phyloP scores from a whole-genome alignment of 1,140 invertebrate species.

The Acyrthosiphon pisum region DNA sequence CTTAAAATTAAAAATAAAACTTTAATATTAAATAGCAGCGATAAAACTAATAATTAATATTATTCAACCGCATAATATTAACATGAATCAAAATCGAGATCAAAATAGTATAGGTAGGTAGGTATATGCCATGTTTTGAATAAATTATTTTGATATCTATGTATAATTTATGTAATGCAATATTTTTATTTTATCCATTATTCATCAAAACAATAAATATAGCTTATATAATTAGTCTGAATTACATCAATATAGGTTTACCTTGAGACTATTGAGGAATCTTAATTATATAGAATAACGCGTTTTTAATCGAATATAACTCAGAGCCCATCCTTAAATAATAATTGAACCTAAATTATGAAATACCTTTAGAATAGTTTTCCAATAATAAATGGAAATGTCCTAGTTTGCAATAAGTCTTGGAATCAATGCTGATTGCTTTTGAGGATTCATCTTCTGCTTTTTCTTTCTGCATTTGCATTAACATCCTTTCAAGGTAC shows the following conservation, averaged over 20 bases:
- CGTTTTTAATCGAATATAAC: neutral
- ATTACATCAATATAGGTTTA: neutral
- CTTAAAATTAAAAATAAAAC: neutral
- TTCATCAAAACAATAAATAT: neutral
- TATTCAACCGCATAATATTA: neutral
- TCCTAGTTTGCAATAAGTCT: slow-evolving; percentile 91
- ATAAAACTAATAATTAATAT: neutral
- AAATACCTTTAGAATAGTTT: slow-evolving; percentile 87
- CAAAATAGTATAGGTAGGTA: too few species aligned
- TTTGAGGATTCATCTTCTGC: slow-evolving; percentile 65
- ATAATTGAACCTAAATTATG: neutral
- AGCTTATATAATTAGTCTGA: neutral
- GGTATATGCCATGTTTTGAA: too few species aligned
- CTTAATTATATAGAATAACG: neutral
- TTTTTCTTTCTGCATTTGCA: slow-evolving; percentile 70
- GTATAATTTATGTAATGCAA: neutral
- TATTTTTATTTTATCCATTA: neutral
- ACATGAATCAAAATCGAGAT: too few species aligned
- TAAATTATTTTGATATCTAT: neutral
- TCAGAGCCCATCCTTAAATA: neutral
- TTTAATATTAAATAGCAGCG: neutral
- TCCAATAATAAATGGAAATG: slow-evolving; percentile 91
- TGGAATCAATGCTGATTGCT: slow-evolving; percentile 82
- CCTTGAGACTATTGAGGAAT: neutral
- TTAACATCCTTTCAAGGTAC: slow-evolving; percentile 82